Evolutionary conservation across 2,888 invertebrate species (phyloP), one percentile per base, ranked within the genome.

Genomic region (Scaptomyza flava): DNA sequence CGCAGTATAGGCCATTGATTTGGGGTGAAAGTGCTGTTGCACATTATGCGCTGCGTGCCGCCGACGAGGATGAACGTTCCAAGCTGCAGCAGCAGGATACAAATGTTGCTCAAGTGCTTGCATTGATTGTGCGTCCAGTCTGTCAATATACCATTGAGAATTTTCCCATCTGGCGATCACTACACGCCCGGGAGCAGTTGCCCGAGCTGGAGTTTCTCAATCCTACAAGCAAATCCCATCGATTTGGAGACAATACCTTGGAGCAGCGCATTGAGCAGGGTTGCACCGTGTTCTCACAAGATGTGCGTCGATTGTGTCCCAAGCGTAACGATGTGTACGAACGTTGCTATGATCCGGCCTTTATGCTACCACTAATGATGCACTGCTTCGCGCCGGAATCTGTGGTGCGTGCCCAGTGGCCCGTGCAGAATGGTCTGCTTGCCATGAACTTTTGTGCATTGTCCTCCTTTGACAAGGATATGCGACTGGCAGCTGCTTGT

Each of bases 21-120:
- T 98, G 96, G 96, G 97, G 97, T 0, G 94, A 95, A 89, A 94
- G 96, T 3, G 97, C 97, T 0, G 94, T 96, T 0, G 94, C 94
- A 53, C 95, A 96, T 89, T 97, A 96, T 89, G 95, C 96, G 2
- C 93, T 96, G 0, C 87, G 82, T 14, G 80, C 81, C 1, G 69
- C 70, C 3, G 93, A 93, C 27, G 93, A 93, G 52, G 93, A 93
- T 34, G 93, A 93, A 53, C 92, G 93, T 62, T 89, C 92, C n/a
- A 89, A 89, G 91, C 2, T 94, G 94, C 11, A 93, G 94, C 20
- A 95, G 93, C 94, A 95, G 60, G 96, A 96, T 89, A 95, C 96
- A 0, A 94, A 95, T 33, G 93, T 95, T 20, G 94, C 94, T 47
- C 95, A 96, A 91, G 94, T 97, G 2, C 92, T 97, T 70, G 95